These are phyloP conservation scores for Carabus problematicus DNA, from an alignment of 2,888 invertebrate genomes.

Conservation along the genomic window DNA sequence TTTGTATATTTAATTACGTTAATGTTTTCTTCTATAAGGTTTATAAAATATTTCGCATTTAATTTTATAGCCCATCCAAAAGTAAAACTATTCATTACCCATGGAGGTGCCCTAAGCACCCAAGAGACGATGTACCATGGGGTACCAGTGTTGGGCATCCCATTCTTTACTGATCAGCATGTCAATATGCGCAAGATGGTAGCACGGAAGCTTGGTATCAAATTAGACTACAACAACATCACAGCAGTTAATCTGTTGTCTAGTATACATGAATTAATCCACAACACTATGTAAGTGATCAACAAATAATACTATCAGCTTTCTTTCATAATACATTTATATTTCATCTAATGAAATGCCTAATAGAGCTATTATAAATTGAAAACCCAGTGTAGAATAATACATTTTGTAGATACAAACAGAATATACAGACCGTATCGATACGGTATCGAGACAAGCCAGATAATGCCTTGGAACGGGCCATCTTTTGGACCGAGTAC, in stretches of 20 bases:
- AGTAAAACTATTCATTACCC: slow-evolving; percentile 43
- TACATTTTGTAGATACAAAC: slow-evolving; percentile 46
- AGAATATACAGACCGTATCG: slow-evolving; percentile 45
- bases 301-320: too few species aligned
- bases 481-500: slow-evolving; percentile 45
- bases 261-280: slow-evolving; percentile 46
- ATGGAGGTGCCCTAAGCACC: slow-evolving; percentile 49
- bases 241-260: slow-evolving; percentile 46
- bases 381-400: too few species aligned
- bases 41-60: too few species aligned
- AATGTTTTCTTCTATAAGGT: too few species aligned
- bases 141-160: slow-evolving; percentile 48
- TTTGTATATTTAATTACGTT: too few species aligned
- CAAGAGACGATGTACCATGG: slow-evolving; percentile 46
- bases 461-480: slow-evolving; percentile 45
- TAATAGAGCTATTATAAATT: too few species aligned
- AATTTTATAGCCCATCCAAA: slow-evolving; percentile 44
- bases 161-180: slow-evolving; percentile 50
- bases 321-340: too few species aligned
- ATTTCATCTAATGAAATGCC: too few species aligned
- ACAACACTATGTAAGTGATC: slow-evolving; percentile 47
- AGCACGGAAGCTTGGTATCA: slow-evolving; percentile 48
- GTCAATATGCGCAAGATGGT: slow-evolving; percentile 51
- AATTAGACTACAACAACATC: slow-evolving; percentile 46
- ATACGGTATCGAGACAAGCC: slow-evolving; percentile 45